These are phyloP conservation scores for Trissolcus basalis DNA, from an alignment of 1,140 invertebrate genomes.

Conservation along the genomic window DNA sequence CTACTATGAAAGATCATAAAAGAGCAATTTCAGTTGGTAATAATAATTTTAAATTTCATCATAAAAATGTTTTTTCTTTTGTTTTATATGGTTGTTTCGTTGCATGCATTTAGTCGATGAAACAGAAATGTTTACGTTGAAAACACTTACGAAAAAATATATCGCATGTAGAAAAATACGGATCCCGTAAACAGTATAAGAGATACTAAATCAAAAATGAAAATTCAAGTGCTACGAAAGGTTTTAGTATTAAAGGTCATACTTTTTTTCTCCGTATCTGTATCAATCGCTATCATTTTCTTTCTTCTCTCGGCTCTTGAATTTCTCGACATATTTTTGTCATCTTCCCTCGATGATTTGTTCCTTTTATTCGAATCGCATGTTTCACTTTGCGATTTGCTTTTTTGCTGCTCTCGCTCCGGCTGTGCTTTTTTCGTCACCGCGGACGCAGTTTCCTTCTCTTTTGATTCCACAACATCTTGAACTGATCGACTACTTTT, in stretches of 20 bases:
- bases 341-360: conserved; percentile 33
- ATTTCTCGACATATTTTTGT: conserved; percentile 29
- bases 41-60: too few relatives aligned
- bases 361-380: conserved; percentile 20
- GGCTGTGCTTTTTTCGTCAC: conserved; percentile 19
- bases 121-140: too few relatives aligned
- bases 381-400: conserved; percentile 40
- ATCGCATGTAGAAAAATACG: too few relatives aligned
- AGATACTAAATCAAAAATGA: too few relatives aligned
- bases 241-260: not conserved
- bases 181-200: too few relatives aligned
- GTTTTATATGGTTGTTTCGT: too few relatives aligned
- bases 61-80: too few relatives aligned
- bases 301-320: conserved; percentile 31
- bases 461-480: conserved; percentile 31
- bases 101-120: too few relatives aligned
- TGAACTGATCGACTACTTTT: conserved; percentile 32
- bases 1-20: too few relatives aligned
- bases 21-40: too few relatives aligned
- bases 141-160: too few relatives aligned
- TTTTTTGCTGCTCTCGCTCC: conserved; percentile 33
- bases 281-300: conserved; percentile 14
- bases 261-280: conserved; percentile 42
- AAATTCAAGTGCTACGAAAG: too few relatives aligned
- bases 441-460: conserved; percentile 20